Percentiles rank a stretch among this genome's conserved stretches.
Evolutionary conservation across 2,888 invertebrate genomes (phyloP).

Genomic region (Nemoura dubitans): DNA sequence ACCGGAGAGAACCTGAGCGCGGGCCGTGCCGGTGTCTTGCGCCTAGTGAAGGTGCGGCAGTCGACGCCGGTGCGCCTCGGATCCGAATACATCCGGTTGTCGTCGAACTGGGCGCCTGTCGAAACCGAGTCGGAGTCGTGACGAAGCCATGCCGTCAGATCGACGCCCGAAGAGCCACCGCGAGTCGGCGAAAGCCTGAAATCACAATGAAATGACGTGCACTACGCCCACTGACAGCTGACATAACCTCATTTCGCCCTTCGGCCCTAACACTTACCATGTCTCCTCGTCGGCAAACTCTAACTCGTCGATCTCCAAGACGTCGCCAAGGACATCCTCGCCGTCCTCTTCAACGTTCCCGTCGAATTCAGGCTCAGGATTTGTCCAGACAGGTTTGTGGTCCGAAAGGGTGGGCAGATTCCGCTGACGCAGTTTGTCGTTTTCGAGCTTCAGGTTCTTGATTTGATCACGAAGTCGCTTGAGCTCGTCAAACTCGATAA

Average conservation of each 20-base stretch:
- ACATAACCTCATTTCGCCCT: neutral
- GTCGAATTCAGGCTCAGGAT: neutral
- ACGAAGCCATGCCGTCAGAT: constrained; percentile 52
- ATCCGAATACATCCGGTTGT: neutral
- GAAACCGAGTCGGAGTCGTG: constrained; percentile 49
- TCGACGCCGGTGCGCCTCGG: neutral
- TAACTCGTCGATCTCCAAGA: constrained; percentile 67
- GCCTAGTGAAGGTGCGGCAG: neutral
- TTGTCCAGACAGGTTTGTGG: neutral
- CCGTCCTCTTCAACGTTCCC: constrained; percentile 4
- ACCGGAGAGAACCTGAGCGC: neutral
- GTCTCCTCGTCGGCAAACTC: constrained; percentile 68
- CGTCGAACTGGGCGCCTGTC: neutral
- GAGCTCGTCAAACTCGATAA: constrained; percentile 44
- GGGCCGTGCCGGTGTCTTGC: neutral
- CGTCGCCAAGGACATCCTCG: constrained; percentile 55
- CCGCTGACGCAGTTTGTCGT: constrained; percentile 43
- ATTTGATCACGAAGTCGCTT: constrained; percentile 45
- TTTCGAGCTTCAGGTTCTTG: constrained; percentile 46
- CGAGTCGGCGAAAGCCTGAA: constrained; percentile 51
- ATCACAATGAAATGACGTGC: constrained; percentile 47
- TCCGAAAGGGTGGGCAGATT: constrained; percentile 10
- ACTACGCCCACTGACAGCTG: neutral
- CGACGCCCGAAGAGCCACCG: constrained; percentile 8
- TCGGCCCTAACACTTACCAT: constrained; percentile 62